Evolutionary conservation across 2,113 vertebrate genomes (phyloP).

Genomic region (Menura novaehollandiae): DNA sequence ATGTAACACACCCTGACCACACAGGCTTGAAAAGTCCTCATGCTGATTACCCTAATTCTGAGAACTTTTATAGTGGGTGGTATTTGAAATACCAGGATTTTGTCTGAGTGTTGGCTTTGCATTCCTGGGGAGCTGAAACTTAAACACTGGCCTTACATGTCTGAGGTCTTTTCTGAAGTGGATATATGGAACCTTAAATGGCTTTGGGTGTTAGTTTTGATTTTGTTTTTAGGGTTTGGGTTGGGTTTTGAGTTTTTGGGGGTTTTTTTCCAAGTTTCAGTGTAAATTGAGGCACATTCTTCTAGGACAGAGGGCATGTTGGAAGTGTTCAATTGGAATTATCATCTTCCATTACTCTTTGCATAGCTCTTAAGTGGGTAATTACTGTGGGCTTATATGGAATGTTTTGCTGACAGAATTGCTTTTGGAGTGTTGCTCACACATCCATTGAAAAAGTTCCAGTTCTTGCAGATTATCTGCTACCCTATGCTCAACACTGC

Average conservation of each 20-base stretch:
- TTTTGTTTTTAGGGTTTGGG: not conserved
- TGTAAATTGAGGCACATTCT: not conserved
- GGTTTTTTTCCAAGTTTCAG: not conserved
- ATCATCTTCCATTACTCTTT: not conserved
- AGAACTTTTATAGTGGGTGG: not conserved
- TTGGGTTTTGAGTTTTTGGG: rapidly evolving
- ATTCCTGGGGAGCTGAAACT: not conserved
- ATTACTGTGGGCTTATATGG: not conserved
- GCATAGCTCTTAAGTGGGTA: not conserved
- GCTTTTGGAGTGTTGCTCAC: not conserved
- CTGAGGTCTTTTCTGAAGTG: not conserved
- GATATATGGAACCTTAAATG: not conserved
- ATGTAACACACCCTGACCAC: not conserved
- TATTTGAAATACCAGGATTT: not conserved
- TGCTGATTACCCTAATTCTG: not conserved
- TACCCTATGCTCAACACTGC: not conserved
- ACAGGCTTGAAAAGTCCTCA: not conserved
- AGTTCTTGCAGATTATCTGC: not conserved
- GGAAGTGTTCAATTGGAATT: not conserved
- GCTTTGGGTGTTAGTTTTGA: rapidly evolving
- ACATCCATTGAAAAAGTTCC: not conserved
- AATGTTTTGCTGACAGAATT: not conserved
- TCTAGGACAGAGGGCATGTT: not conserved
- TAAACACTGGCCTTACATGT: not conserved
- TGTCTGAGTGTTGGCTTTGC: not conserved